Conservation (phyloP, 1,140 invertebrate species). For the Diorhabda elongata region DNA sequence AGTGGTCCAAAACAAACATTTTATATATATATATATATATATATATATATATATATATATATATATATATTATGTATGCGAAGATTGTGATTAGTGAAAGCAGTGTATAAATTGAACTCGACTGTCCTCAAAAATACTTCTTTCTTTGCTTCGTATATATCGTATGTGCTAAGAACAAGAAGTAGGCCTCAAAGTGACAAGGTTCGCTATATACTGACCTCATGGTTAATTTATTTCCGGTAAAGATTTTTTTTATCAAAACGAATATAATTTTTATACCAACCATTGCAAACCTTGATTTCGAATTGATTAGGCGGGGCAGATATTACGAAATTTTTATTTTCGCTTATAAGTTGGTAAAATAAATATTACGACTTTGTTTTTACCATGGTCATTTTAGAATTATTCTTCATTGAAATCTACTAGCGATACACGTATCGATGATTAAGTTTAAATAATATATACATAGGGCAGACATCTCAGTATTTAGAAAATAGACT, state of each 20-base stretch:
- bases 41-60: too few species aligned
- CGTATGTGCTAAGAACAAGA: slow-evolving; percentile 4
- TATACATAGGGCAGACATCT: too few species aligned
- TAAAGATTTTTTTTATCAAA: neutral
- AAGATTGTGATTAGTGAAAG: slow-evolving; percentile 1
- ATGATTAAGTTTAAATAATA: too few species aligned
- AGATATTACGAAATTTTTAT: neutral
- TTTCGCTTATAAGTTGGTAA: too few species aligned
- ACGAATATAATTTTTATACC: neutral
- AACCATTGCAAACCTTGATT: neutral
- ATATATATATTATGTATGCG: too few species aligned
- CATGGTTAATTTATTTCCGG: slow-evolving; percentile 1
- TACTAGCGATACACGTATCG: too few species aligned
- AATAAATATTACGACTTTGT: too few species aligned
- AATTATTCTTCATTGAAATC: too few species aligned
- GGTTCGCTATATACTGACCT: slow-evolving; percentile 8
- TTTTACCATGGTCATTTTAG: too few species aligned
- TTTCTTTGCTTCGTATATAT: slow-evolving; percentile 3
- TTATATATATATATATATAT: too few species aligned
- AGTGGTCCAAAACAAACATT: too few species aligned
- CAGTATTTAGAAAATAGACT: too few species aligned
- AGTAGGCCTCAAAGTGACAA: slow-evolving; percentile 14
- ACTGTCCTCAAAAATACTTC: slow-evolving; percentile 6
- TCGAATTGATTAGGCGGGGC: neutral
- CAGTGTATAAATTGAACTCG: slow-evolving; percentile 1